phyloP scores from a whole-genome alignment of 2,797 vertebrate species.

The Myotis pilosus region DNA sequence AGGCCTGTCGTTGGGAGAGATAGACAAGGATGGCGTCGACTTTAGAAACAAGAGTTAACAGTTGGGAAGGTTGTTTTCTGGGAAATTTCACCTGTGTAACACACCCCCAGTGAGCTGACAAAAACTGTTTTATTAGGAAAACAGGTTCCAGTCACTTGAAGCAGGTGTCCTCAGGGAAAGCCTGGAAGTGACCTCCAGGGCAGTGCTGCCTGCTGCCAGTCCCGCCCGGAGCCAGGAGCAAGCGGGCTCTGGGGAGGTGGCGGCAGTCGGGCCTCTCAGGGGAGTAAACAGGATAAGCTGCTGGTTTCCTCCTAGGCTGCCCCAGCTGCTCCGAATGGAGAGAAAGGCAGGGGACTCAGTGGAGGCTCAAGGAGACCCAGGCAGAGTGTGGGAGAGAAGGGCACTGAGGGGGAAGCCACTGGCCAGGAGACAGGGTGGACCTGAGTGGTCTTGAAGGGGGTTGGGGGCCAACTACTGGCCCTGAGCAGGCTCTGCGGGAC shows the following conservation, averaged over 20 bases:
- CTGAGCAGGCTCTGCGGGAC: neutral
- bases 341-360: neutral
- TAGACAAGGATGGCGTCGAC: neutral
- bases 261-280: neutral
- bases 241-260: neutral
- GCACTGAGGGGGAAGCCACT: neutral
- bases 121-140: constrained; percentile 45
- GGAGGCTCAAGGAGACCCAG: neutral
- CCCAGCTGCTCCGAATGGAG: neutral
- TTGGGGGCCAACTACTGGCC: neutral
- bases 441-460: neutral
- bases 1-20: neutral
- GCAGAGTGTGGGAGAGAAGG: neutral
- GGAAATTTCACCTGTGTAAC: neutral
- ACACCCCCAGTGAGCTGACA: neutral
- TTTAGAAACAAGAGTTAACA: neutral
- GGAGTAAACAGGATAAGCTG: neutral
- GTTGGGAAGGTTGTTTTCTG: neutral
- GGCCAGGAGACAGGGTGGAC: neutral
- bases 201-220: fast-evolving
- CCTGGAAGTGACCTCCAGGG: neutral
- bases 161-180: neutral
- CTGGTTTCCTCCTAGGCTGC: neutral
- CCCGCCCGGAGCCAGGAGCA: neutral
- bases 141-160: constrained; percentile 39